These are phyloP conservation scores for Andricus grossulariae DNA, from an alignment of 1,140 invertebrate genomes.

Conservation along the genomic window DNA sequence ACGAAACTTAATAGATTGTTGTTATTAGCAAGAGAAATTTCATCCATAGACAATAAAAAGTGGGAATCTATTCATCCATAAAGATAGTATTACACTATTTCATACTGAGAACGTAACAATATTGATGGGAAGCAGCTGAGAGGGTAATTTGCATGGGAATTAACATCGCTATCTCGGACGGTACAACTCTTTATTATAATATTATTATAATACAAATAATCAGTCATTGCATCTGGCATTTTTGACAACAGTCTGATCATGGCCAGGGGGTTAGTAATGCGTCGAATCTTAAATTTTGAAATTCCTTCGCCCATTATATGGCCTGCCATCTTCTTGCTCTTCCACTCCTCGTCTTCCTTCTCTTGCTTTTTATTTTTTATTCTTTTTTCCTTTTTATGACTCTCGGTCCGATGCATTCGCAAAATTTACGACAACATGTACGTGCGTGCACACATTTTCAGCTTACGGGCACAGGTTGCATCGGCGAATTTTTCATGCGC, in stretches of 20 bases:
- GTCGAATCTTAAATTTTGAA: slow-evolving; percentile 68
- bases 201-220: slow-evolving; percentile 59
- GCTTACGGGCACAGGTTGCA: slow-evolving; percentile 30
- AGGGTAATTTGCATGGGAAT: background rate
- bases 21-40: background rate
- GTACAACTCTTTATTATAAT: slow-evolving; percentile 47
- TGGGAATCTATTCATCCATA: background rate
- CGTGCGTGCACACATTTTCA: slow-evolving; percentile 48
- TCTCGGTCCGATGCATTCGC: slow-evolving; percentile 58
- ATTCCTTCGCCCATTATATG: slow-evolving; percentile 47
- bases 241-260: slow-evolving; percentile 51
- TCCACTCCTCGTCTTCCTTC: slow-evolving; percentile 35
- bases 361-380: slow-evolving; percentile 41
- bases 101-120: no score
- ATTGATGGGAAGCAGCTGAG: background rate
- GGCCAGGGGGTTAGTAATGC: slow-evolving; percentile 57
- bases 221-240: slow-evolving; percentile 39
- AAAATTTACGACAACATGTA: slow-evolving; percentile 65
- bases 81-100: no score
- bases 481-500: slow-evolving; percentile 48
- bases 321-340: slow-evolving; percentile 29
- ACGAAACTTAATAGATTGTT: background rate
- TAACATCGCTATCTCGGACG: slow-evolving; percentile 47
- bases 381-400: slow-evolving; percentile 57
- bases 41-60: background rate